These are phyloP conservation scores for Ailuropoda melanoleuca DNA, from an alignment of 2,113 vertebrate species.

Conservation along the genomic window DNA sequence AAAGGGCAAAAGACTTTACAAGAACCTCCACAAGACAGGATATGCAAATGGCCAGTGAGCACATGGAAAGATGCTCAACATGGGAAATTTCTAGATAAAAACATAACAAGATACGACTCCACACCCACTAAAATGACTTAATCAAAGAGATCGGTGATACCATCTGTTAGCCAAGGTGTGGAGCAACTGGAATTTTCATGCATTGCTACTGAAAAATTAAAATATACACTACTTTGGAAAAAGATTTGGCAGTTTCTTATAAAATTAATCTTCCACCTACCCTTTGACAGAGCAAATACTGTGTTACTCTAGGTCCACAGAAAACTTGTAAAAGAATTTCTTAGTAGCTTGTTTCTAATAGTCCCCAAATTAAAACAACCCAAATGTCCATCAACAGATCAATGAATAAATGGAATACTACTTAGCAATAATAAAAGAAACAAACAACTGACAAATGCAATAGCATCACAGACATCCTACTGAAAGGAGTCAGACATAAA, in stretches of 20 bases:
- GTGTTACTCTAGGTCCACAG: neutral
- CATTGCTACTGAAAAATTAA: neutral
- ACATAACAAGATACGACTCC: neutral
- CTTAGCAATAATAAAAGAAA: neutral
- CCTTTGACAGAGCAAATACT: neutral
- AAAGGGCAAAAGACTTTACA: neutral
- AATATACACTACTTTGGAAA: neutral
- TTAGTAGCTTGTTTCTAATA: neutral
- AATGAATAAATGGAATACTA: neutral
- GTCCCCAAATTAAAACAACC: neutral
- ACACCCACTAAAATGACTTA: neutral
- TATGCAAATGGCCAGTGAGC: neutral
- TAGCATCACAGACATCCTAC: neutral
- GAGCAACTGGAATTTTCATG: neutral
- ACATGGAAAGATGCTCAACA: constrained; percentile 24
- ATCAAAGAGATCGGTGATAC: neutral
- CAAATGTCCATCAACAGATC: neutral
- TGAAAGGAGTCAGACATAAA: neutral
- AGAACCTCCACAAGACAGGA: neutral
- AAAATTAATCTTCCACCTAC: neutral
- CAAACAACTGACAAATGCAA: neutral
- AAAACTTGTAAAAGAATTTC: neutral
- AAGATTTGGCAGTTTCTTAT: neutral
- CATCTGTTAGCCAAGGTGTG: neutral
- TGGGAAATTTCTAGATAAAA: constrained; percentile 16